Percentiles rank a stretch among this genome's conserved stretches.
Conservation (phyloP, 1,140 invertebrate species). For the Panagrolaimus sp. region DNA sequence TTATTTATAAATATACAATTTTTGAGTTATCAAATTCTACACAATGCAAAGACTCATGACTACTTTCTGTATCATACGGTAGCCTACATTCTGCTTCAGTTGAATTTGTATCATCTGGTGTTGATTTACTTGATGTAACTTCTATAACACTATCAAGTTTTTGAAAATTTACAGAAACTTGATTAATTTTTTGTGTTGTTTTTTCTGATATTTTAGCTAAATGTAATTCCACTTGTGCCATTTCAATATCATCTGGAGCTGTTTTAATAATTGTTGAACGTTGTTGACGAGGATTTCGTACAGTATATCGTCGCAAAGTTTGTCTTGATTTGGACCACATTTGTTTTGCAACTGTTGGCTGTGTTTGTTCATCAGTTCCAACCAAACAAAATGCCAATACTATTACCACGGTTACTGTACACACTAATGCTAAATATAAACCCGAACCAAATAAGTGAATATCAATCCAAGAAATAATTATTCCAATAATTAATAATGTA, state of each 20-base stretch:
- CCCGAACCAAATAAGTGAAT: constrained; percentile 24
- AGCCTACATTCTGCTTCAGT: background rate
- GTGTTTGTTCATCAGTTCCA: constrained; percentile 26
- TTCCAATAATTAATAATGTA: constrained; percentile 19
- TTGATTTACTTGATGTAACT: no score
- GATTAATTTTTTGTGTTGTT: no score
- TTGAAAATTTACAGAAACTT: no score
- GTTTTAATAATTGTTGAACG: background rate
- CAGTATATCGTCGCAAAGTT: constrained; percentile 21
- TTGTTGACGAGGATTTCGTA: constrained; percentile 1
- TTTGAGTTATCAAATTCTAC: no score
- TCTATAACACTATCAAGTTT: no score
- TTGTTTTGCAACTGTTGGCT: constrained; percentile 33
- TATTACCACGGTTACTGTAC: constrained; percentile 24
- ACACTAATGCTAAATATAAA: constrained; percentile 25
- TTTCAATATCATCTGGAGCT: background rate
- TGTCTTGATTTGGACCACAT: constrained; percentile 29
- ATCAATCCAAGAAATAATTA: constrained; percentile 24
- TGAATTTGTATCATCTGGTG: background rate
- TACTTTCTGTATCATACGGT: no score
- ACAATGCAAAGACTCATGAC: no score
- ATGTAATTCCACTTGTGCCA: background rate
- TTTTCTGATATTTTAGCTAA: background rate
- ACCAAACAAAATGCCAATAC: constrained; percentile 30
- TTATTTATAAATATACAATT: no score